Evolutionary conservation across 2,113 vertebrate species (phyloP), one percentile per base, ranked within the genome.

Genomic region (Indicator maculatus): DNA sequence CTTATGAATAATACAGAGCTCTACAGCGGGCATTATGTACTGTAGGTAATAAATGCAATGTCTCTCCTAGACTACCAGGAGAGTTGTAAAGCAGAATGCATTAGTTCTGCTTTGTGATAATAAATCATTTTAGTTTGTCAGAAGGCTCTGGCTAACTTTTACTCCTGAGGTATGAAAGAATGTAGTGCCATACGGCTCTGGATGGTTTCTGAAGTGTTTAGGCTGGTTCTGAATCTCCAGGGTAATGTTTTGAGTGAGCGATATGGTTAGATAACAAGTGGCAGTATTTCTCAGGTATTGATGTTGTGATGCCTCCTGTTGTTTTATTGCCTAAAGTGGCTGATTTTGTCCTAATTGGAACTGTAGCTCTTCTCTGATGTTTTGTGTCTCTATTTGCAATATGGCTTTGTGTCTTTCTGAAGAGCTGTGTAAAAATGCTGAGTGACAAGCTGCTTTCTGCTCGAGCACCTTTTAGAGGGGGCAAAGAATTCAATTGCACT

Each of bases 1-100:
- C 98, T 98, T 98, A 99, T 99, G 98, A 99, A 99, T 99, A 99
- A 99, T 99, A 98, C 98, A 99, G 97, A 98, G 91, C 96, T 97
- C 96, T 97, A 96, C 97, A 97, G 95, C 23, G 6, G 97, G 97
- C 98, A 98, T 98, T 98, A 98, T 98, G 97, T 96, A 96, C 93
- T 93, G 93, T 97, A 97, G 98, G 98, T 98, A 98, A 99, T 99
- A 98, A 98, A 98, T 96, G 93, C 97, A 97, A 97, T 86, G 97
- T 98, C 97, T 97, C 91, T 94, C 71, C 94, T 96, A 94, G 96
- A 95, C 98, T 98, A 98, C 98, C 98, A 98, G 98, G 98, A 99
- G 98, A 98, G 97, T 97, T 98, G 97, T 98, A 98, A 98, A 98
- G 97, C 97, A 95, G 94, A 98, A 97, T 97, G 95, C 98, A 98